Conservation (phyloP, 2,888 invertebrate species). For the Acronicta alni region DNA sequence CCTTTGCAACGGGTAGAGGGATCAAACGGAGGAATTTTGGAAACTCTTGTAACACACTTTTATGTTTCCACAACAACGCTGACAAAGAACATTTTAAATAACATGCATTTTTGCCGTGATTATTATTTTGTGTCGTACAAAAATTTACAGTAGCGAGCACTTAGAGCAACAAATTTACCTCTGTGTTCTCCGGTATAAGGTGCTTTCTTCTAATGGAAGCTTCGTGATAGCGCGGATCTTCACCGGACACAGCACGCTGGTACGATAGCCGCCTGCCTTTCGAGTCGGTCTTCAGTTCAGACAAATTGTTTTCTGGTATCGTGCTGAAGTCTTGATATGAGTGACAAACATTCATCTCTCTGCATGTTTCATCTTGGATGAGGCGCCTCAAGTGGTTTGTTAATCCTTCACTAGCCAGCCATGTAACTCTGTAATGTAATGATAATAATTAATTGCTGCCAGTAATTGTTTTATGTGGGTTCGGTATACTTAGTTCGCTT, state of each 20-base stretch:
- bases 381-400: constrained; percentile 79
- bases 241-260: constrained; percentile 83
- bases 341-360: constrained; percentile 68
- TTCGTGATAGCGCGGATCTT: constrained; percentile 77
- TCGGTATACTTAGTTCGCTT: too few species aligned
- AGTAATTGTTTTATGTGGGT: too few species aligned
- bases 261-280: constrained; percentile 82
- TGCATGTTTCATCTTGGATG: constrained; percentile 76
- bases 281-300: constrained; percentile 63
- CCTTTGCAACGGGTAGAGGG: constrained; percentile 15
- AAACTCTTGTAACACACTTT: constrained; percentile 10
- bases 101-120: not conserved
- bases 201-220: constrained; percentile 64
- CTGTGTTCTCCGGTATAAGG: constrained; percentile 68
- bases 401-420: constrained; percentile 82
- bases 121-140: not conserved
- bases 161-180: constrained; percentile 64
- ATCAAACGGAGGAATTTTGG: constrained; percentile 10
- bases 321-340: constrained; percentile 77
- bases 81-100: not conserved
- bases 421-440: constrained; percentile 75
- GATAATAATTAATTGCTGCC: not conserved
- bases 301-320: constrained; percentile 70
- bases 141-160: not conserved
- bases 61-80: not conserved